Evolutionary conservation across 2,113 vertebrate species (phyloP), one percentile per base, ranked within the genome.

Genomic region (Dendrocopos noguchii): DNA sequence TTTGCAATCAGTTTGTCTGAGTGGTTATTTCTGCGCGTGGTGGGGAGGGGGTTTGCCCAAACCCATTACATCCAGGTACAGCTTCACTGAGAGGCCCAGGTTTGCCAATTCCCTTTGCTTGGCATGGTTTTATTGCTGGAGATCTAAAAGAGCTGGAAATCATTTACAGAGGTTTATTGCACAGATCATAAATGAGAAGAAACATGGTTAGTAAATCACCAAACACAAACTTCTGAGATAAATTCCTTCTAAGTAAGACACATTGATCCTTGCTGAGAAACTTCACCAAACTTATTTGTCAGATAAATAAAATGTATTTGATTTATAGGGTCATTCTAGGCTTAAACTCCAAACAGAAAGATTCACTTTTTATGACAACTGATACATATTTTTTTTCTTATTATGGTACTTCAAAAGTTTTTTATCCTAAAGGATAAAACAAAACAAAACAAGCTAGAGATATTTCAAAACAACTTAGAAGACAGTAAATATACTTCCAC

Each of bases 81-180:
- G 36, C 47, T 88, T 90, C 73, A 44, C 66, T 63, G 28, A 34
- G 81, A 93, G 71, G 53, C 39, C 80, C 67, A 46, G 28, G 52
- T 75, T 88, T 93, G 77, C 80, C 85, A 78, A 11, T 82, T 55
- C 53, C 24, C 29, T 95, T 84, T 47, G 31, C n/a, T 90, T 86
- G 87, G 91, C 15, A 31, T 28, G 31, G 7, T 81, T 90, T 80
- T 94, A 84, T 87, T 82, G 46, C 42, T 93, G 60, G 25, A 92
- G 75, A 88, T 64, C 59, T 94, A 70, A 87, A 77, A 82, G 59
- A 93, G 6, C 4, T 73, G 31, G 34, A 89, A 84, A 73, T 82
- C 46, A 67, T 67, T 68, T 80, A 18, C 55, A 79, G 25, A 36
- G 19, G 10, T 33, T 83, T 83, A 71, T 55, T 84, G 67, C 11